A percentile compares a stretch with the other conserved stretches of the same genome.
phyloP scores from a whole-genome alignment of 2,888 invertebrate species.

The Acrocyrtus sp. region DNA sequence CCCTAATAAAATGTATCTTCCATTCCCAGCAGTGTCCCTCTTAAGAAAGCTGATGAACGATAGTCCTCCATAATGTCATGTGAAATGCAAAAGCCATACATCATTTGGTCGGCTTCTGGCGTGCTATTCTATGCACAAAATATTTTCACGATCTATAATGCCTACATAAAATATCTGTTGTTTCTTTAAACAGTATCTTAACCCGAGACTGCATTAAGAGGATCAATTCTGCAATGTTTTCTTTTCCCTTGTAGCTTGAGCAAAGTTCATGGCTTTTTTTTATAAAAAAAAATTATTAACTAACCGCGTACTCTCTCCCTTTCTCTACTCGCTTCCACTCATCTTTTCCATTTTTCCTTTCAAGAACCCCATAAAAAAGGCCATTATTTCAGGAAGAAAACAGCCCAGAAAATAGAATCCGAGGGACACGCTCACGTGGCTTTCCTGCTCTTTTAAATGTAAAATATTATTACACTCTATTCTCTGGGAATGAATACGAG shows the following conservation, averaged over 20 bases:
- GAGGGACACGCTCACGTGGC: not conserved
- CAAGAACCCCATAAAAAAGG: slow-evolving; percentile 20
- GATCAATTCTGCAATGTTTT: no score
- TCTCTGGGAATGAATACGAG: slow-evolving; percentile 19
- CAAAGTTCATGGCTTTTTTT: no score
- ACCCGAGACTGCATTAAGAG: no score
- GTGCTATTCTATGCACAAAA: no score
- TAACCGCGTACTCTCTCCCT: slow-evolving; percentile 11
- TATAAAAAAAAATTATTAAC: no score
- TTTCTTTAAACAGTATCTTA: no score
- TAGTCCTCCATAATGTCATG: not conserved
- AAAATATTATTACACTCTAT: slow-evolving; percentile 26
- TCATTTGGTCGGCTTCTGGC: no score
- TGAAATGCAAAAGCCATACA: not conserved
- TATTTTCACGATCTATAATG: no score
- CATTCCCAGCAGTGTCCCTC: not conserved
- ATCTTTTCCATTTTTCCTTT: not conserved
- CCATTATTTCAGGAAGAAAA: slow-evolving; percentile 4
- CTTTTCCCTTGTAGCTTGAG: no score
- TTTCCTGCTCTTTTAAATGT: slow-evolving; percentile 17
- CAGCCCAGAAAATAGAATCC: not conserved
- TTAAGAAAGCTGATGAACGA: not conserved
- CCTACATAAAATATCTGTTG: no score
- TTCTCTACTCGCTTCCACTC: slow-evolving; percentile 1
- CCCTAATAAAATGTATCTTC: not conserved